Evolutionary conservation across 2,113 vertebrate genomes (phyloP), one percentile per base, ranked within the genome.

Genomic region (Cheirogaleus medius): DNA sequence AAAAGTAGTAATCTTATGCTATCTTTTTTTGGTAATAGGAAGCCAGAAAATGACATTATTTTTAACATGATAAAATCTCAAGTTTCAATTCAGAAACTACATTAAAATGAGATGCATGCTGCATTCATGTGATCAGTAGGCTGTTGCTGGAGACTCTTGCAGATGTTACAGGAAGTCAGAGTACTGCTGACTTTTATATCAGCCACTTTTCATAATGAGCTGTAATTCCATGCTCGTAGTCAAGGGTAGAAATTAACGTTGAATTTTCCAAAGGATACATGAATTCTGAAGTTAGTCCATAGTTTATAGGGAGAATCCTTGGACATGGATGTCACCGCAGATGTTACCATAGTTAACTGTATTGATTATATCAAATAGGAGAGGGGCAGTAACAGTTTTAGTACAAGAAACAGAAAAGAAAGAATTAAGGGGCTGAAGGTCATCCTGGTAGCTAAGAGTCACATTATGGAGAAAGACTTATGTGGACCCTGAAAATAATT

Each of bases 11-110:
- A 74, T 78, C 8, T 81, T 68, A 78, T 0, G 29, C 69, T 64
- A 0, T 90, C n/a, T 90, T 12, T n/a, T 93, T 93, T 84, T 83
- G 39, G 68, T 85, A 44, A 25, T 64, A 85, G 34, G 34, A 90
- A 94, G 49, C 73, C 91, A 76, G 93, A 81, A 84, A 92, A 52
- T 42, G 44, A 64, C 87, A 58, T 87, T 78, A 20, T 77, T 95
- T 90, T 97, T 80, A 80, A 68, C 27, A 69, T 60, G 0, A 8
- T 80, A 32, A 87, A 86, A 93, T 93, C 92, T 91, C 66, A 84
- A 23, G 52, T 92, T 95, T 92, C 25, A 68, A 27, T 86, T 90
- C 66, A 49, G 77, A 97, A 93, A 56, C 37, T 44, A 4, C 47
- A 32, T 64, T 44, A 20, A 84, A 77, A 71, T 78, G 92, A 93